Conservation (phyloP, 2,797 vertebrate genomes). For the Anabas testudineus region DNA sequence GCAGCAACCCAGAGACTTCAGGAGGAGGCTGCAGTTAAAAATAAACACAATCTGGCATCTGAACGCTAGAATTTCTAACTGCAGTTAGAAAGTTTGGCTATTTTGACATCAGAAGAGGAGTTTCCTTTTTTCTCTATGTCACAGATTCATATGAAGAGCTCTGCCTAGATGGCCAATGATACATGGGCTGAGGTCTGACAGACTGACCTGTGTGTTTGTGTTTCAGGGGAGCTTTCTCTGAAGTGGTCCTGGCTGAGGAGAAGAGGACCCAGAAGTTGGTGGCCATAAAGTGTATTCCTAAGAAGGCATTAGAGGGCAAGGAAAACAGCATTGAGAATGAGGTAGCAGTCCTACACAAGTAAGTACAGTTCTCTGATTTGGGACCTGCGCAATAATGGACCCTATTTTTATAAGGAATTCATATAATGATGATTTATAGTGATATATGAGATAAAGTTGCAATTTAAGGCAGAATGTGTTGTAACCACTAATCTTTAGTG, state of each 20-base stretch:
- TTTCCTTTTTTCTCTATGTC: conserved; percentile 12
- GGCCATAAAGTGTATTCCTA: conserved; percentile 97
- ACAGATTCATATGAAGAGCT: conserved; percentile 7
- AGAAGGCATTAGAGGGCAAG: conserved; percentile 96
- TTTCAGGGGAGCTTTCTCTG: conserved; percentile 95
- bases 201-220: conserved; percentile 53
- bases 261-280: conserved; percentile 92
- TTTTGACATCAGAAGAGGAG: conserved; percentile 33
- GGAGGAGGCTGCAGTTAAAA: conserved; percentile 53
- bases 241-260: conserved; percentile 97
- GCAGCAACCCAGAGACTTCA: conserved; percentile 34
- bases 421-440: background rate
- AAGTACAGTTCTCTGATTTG: conserved; percentile 67
- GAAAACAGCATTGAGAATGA: conserved; percentile 99
- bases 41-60: conserved; percentile 53
- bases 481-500: conserved; percentile 2
- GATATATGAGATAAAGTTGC: background rate
- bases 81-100: conserved; percentile 7
- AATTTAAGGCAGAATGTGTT: background rate
- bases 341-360: conserved; percentile 97
- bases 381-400: background rate
- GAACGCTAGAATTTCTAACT: conserved; percentile 10
- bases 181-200: conserved; percentile 18
- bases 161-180: conserved; percentile 15
- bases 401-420: too few species aligned